Evolutionary conservation across 2,113 vertebrate species (phyloP), one percentile per base, ranked within the genome.

Genomic region (Catharus bicknelli): DNA sequence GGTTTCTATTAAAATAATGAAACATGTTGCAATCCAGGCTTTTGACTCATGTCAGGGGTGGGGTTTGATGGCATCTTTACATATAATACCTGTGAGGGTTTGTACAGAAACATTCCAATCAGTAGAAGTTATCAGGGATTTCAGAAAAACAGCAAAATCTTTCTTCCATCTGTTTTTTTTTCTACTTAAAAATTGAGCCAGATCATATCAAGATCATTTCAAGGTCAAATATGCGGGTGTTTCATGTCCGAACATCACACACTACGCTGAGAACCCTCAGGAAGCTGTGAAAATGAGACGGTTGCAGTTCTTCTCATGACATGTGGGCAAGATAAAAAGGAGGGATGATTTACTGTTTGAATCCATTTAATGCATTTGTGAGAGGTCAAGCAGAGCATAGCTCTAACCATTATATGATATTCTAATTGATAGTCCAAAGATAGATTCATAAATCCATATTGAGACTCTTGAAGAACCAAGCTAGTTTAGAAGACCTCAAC

Each of bases 21-120:
- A 53, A 40, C 0, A 7, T 13, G 2, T 32, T 64, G 13, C 21
- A 23, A 10, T 53, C 16, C 32, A 58, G 23, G 36, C 23, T 72
- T 47, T n/a, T 47, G n/a, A 25, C 10, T 55, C 26, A 76, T 12
- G 3, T 32, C 40, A 63, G 43, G 53, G 11, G 8, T 72, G 48
- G 78, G 14, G 10, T 48, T 83, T 83, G 11, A 17, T 72, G 13
- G 15, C 42, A 32, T 74, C 25, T 22, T 22, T 19, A 67, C 32
- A 40, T 51, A 25, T 0, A 7, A 48, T 30, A 66, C 77, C 47
- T 0, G 0, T 54, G 27, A 67, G 1, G 11, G 5, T 66, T 85
- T 74, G 11, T 50, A 74, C 32, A 48, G 16, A 92, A 70, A 8
- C 54, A 50, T 74, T 88, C 14, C 19, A 84, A 34, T 19, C 25